Evolutionary conservation across 2,113 vertebrate genomes (phyloP).

Genomic region (Trogon melanurus): DNA sequence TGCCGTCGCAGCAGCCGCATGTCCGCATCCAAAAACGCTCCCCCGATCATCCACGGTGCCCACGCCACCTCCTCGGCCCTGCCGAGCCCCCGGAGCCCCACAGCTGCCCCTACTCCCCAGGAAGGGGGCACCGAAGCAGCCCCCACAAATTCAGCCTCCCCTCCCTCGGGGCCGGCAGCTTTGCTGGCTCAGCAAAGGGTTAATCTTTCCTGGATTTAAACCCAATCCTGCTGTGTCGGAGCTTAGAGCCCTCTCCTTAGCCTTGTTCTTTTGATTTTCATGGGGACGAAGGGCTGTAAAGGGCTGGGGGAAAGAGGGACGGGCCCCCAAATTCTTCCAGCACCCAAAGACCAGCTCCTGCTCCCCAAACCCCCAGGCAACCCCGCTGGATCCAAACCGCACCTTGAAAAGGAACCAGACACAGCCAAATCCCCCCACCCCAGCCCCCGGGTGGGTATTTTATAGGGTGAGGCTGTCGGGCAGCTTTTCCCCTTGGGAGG

Average conservation of each 20-base stretch:
- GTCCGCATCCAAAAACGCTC: background rate
- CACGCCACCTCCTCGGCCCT: too few relatives aligned
- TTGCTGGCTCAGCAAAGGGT: conserved; percentile 46
- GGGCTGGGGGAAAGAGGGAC: background rate
- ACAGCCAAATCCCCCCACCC: fast-evolving
- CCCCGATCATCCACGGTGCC: background rate
- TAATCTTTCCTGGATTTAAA: conserved; percentile 64
- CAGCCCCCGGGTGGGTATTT: background rate
- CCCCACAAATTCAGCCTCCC: background rate
- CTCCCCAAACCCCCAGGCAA: background rate
- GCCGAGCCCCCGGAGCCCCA: background rate
- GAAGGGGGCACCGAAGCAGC: background rate
- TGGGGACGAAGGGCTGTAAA: conserved; percentile 24
- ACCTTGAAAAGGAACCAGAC: background rate
- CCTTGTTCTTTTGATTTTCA: conserved; percentile 66
- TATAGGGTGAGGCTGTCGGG: background rate
- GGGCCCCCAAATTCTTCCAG: background rate
- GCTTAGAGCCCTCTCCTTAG: conserved; percentile 63
- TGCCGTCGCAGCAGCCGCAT: background rate
- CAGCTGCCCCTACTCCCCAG: background rate
- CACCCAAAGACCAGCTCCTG: background rate
- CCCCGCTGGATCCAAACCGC: background rate
- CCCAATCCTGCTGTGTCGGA: conserved; percentile 63
- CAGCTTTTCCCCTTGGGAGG: background rate
- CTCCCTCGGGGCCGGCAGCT: background rate